Base-by-base conservation (phyloP, 2,888 invertebrate genomes). In the Ennomos quercinarius region DNA sequence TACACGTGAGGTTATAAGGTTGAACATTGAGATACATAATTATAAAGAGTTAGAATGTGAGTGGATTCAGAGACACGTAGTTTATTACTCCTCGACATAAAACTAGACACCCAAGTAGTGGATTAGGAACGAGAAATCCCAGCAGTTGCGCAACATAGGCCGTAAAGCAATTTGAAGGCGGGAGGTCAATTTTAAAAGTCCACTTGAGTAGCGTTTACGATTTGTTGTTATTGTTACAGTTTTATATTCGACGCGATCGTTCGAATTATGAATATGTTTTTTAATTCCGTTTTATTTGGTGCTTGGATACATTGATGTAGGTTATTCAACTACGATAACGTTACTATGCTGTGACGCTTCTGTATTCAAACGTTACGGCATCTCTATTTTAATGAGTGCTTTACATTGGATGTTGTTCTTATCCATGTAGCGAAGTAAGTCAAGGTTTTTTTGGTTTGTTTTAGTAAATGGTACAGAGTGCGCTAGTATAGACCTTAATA, bases 21-120 rank as follows among this genome's bases (percentile, higher is more conserved):
- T 71, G 63, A 77, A 60, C 71, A 11, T 69, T 77, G 44, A 43
- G 64, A 38, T 40, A 47, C 52, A 49, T 49, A 41, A 51, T 62
- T 41, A n/a, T 9, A n/a, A 58, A 53, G 50, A 61, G 56, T 54
- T 59, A 56, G 45, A 67, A 61, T 61, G 61, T 67, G 63, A 65
- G 73, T 70, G 69, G 69, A 75, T 67, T 74, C 74, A 74, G 69
- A 79, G 75, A 77, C 79, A 76, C 67, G 68, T 75, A 78, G 81
- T 89, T 89, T 89, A 88, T 88, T 82, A 78, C 82, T 77, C 75
- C 83, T 85, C 73, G 74, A 83, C 83, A 89, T 89, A 87, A 89
- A 90, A 88, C 79, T 80, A 89, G 89, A 91, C 91, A 89, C 91
- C 91, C 91, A 91, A 90, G 90, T 84, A 84, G 89, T 83, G 79